Percentiles rank a stretch among this genome's conserved stretches.
These are phyloP conservation scores for Chlorodrepanis virens DNA, from an alignment of 2,113 vertebrate genomes.

Conservation along the genomic window DNA sequence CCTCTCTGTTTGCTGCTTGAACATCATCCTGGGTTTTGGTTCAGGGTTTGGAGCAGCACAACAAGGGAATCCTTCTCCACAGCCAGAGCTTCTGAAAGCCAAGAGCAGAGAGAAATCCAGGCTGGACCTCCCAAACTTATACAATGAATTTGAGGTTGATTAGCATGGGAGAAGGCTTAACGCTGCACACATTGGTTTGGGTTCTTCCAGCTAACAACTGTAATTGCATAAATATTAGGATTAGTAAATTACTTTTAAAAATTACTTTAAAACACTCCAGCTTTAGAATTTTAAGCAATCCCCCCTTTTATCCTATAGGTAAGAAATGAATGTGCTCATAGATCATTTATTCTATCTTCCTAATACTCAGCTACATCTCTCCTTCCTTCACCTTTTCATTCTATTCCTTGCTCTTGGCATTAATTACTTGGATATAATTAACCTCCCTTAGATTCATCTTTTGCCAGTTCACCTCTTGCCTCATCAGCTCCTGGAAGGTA, in stretches of 20 bases:
- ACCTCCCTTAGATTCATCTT: background rate
- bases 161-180: background rate
- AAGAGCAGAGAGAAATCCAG: background rate
- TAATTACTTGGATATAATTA: constrained; percentile 38
- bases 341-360: background rate
- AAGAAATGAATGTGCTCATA: background rate
- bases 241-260: background rate
- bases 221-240: background rate
- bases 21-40: background rate
- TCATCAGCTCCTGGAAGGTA: constrained; percentile 40
- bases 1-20: background rate
- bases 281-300: background rate
- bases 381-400: background rate
- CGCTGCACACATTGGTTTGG: background rate
- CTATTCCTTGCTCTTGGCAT: constrained; percentile 3
- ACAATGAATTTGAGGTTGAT: background rate
- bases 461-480: constrained; percentile 48
- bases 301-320: background rate
- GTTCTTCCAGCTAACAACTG: background rate
- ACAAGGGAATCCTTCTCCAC: background rate
- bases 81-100: background rate
- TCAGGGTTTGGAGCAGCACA: background rate
- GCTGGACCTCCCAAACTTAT: background rate
- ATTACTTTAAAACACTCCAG: background rate
- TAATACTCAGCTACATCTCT: background rate